Evolutionary conservation across 2,888 invertebrate species (phyloP).

Genomic region (Oscheius sp.): DNA sequence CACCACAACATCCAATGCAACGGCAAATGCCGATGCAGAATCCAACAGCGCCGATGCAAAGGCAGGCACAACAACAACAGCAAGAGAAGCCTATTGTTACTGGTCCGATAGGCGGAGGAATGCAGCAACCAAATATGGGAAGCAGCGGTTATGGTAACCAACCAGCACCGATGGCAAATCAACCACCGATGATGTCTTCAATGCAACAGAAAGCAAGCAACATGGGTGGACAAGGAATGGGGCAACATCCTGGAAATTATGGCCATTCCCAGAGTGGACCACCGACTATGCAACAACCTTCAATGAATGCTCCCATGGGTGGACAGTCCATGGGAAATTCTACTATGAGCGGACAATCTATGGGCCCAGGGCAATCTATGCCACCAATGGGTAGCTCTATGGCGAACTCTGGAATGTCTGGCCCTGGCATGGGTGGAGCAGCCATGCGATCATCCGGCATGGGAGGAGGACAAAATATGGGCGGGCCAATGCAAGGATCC

Average conservation of each 20-base stretch:
- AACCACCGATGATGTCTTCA: conserved; percentile 4
- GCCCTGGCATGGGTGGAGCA: not conserved
- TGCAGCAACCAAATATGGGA: conserved; percentile 2
- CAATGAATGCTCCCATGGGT: not conserved
- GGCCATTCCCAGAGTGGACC: not conserved
- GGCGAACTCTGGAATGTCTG: not conserved
- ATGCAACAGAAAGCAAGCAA: not conserved
- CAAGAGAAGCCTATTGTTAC: not conserved
- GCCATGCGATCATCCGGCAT: not conserved
- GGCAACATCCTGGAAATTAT: not conserved
- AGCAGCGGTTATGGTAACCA: conserved; percentile 22
- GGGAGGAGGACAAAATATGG: not conserved
- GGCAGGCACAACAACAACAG: not conserved
- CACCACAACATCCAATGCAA: not conserved
- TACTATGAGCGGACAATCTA: not conserved
- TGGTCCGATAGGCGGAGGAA: conserved; percentile 5
- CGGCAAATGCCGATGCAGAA: not conserved
- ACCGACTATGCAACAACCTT: not conserved
- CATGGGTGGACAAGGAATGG: conserved; percentile 4
- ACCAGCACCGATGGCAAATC: conserved; percentile 21
- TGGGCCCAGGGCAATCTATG: not conserved
- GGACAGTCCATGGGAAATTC: not conserved
- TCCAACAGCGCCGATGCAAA: not conserved
- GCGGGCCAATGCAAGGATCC: not conserved
- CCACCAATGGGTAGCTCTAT: not conserved